These are phyloP conservation scores for Oxyteleia sp. DNA, from an alignment of 2,888 invertebrate species.

Conservation along the genomic window DNA sequence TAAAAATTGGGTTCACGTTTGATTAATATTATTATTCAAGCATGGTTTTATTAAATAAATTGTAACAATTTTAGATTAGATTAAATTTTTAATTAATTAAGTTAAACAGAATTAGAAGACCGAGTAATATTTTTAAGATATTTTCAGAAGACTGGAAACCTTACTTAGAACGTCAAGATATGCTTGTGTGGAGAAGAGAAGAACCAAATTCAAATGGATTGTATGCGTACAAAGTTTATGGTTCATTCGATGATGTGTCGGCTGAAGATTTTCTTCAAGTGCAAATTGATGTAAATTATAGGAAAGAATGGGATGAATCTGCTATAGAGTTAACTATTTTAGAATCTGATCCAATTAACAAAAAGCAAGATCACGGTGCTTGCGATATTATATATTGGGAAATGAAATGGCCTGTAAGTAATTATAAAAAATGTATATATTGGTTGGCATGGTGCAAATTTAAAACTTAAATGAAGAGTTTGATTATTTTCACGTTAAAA, in stretches of 20 bases:
- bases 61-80: too few species aligned
- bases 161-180: constrained; percentile 93
- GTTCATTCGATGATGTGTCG: constrained; percentile 92
- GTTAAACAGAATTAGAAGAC: constrained; percentile 17
- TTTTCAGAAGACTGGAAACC: constrained; percentile 90
- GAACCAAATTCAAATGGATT: constrained; percentile 90
- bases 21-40: too few species aligned
- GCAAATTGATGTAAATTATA: constrained; percentile 93
- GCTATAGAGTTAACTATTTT: constrained; percentile 92
- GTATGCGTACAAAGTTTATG: constrained; percentile 96
- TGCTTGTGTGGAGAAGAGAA: constrained; percentile 94
- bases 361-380: constrained; percentile 84
- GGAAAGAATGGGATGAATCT: constrained; percentile 93
- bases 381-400: constrained; percentile 96
- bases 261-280: constrained; percentile 94
- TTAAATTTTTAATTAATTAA: too few species aligned
- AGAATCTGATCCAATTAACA: constrained; percentile 89
- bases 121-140: background rate
- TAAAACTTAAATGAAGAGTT: too few species aligned
- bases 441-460: too few species aligned
- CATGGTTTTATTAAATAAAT: too few species aligned
- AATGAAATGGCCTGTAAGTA: constrained; percentile 94
- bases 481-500: too few species aligned
- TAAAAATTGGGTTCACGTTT: too few species aligned
- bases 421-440: too few species aligned